These are phyloP conservation scores for Serranus cabrilla DNA, from an alignment of 2,797 vertebrate genomes.

Conservation along the genomic window DNA sequence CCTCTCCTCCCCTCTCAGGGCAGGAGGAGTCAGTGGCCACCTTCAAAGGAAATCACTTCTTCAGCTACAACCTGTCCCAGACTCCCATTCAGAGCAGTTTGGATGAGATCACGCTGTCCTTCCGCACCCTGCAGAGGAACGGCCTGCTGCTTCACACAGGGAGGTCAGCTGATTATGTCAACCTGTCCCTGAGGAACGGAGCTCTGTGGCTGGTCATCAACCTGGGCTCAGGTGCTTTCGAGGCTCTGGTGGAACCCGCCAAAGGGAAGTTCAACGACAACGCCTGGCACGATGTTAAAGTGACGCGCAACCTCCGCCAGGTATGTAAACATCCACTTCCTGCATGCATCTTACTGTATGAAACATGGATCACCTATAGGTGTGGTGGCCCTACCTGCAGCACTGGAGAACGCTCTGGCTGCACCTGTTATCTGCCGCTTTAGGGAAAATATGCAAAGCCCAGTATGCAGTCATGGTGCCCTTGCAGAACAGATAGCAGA, in stretches of 20 bases:
- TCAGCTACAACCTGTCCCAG: slow-evolving; percentile 98
- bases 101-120: slow-evolving; percentile 96
- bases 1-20: slow-evolving; percentile 80
- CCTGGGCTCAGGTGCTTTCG: slow-evolving; percentile 95
- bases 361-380: no score
- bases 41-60: slow-evolving; percentile 96
- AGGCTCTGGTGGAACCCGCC: slow-evolving; percentile 95
- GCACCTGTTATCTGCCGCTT: no score
- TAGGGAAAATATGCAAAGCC: no score
- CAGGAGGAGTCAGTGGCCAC: slow-evolving; percentile 95
- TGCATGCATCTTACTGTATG: neutral
- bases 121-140: slow-evolving; percentile 94
- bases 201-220: slow-evolving; percentile 98
- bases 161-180: slow-evolving; percentile 94
- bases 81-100: slow-evolving; percentile 97
- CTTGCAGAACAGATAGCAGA: no score
- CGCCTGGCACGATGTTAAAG: slow-evolving; percentile 93
- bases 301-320: slow-evolving; percentile 97
- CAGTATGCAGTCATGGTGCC: no score
- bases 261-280: slow-evolving; percentile 96
- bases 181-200: slow-evolving; percentile 94
- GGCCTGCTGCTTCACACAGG: slow-evolving; percentile 97
- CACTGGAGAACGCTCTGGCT: no score
- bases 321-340: slow-evolving; percentile 74
- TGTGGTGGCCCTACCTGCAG: no score